Percentiles rank a stretch among this genome's conserved stretches.
These are phyloP conservation scores for Eupithecia subfuscata DNA, from an alignment of 2,888 invertebrate genomes.

Conservation along the genomic window DNA sequence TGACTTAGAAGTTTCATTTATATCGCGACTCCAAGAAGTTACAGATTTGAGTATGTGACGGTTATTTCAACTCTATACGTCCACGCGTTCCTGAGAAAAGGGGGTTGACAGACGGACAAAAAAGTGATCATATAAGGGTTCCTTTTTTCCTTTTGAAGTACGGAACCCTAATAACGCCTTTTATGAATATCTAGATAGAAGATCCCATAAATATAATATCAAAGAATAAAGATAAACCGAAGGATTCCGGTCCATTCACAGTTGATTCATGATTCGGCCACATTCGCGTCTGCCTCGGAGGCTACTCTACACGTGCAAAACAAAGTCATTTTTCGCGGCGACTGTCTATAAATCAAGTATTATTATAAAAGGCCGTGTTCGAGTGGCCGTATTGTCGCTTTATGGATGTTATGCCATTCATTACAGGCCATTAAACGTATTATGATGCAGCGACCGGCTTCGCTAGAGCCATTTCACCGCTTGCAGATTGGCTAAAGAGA, in stretches of 20 bases:
- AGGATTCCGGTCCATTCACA: constrained; percentile 44
- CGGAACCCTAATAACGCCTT: too few species aligned
- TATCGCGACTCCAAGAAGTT: too few species aligned
- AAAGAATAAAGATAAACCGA: constrained; percentile 40
- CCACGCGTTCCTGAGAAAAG: too few species aligned
- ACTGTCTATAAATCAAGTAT: constrained; percentile 78
- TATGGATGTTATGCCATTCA: constrained; percentile 84
- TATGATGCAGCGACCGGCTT: constrained; percentile 70
- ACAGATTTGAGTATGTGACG: too few species aligned
- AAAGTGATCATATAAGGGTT: too few species aligned
- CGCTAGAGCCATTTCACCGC: constrained; percentile 51
- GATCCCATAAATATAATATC: constrained; percentile 31
- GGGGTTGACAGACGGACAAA: too few species aligned
- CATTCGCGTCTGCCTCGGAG: constrained; percentile 50
- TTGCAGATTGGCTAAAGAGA: constrained; percentile 43
- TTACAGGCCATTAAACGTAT: constrained; percentile 83
- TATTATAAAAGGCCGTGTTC: constrained; percentile 80
- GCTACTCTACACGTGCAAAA: constrained; percentile 79
- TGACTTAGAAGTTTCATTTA: too few species aligned
- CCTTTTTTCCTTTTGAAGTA: too few species aligned
- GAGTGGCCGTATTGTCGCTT: constrained; percentile 81
- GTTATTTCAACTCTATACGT: too few species aligned
- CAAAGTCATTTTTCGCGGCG: constrained; percentile 69
- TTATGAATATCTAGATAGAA: constrained; percentile 9
- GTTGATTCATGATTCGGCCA: constrained; percentile 54